phyloP scores from a whole-genome alignment of 2,797 vertebrate genomes.

The Sebastes dallii region DNA sequence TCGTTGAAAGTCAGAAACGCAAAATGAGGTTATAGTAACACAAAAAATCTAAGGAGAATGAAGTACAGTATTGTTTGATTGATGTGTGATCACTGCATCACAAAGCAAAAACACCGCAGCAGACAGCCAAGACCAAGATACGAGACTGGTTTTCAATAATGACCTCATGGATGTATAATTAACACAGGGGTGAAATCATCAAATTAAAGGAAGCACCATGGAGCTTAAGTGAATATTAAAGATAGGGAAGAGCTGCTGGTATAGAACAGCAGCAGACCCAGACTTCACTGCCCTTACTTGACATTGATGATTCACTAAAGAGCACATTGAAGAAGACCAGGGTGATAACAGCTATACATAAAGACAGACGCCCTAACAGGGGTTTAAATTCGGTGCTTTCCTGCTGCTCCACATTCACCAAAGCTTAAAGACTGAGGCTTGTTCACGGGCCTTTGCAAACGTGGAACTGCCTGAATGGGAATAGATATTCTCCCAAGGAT shows the following conservation, averaged over 20 bases:
- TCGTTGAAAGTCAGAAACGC: too few species aligned
- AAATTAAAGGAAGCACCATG: background rate
- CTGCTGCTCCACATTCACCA: conserved; percentile 5
- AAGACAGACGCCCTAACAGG: background rate
- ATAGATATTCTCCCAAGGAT: background rate
- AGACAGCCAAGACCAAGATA: background rate
- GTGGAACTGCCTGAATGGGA: conserved; percentile 4
- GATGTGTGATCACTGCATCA: background rate
- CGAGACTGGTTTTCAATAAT: background rate
- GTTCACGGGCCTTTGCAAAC: background rate
- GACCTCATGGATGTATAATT: conserved; percentile 26
- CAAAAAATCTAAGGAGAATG: background rate
- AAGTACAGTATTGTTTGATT: too few species aligned
- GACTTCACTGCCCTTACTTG: background rate
- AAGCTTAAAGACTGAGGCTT: conserved; percentile 7
- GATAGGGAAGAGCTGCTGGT: background rate
- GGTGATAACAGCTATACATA: background rate
- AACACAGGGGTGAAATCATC: background rate
- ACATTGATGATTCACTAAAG: conserved; percentile 1
- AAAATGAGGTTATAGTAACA: too few species aligned
- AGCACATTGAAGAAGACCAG: background rate
- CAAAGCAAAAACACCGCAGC: background rate
- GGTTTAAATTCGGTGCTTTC: background rate
- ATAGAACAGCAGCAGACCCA: background rate
- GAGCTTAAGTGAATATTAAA: conserved; percentile 17